Base-by-base conservation (phyloP, 2,888 invertebrate genomes). In the Argynnis bischoffii region DNA sequence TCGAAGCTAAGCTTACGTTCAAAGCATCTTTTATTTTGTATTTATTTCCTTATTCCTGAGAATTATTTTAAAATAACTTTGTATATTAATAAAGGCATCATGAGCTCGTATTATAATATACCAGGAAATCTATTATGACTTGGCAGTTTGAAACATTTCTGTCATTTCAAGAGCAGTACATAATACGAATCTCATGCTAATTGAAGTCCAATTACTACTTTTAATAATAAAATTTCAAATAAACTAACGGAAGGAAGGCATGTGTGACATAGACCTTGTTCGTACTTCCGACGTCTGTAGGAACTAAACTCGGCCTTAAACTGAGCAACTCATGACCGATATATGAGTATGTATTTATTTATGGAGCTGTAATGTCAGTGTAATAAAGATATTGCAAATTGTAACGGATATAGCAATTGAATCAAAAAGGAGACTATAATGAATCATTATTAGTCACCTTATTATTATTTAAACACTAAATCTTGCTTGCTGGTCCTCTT, bases 211-310 rank as follows among this genome's bases (percentile, higher is more conserved):
- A 65, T 69, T 65, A 56, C 64, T 61, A 54, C 13, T 46, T 61
- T 67, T 64, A 53, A 70, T 51, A 67, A 66, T 64, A 61, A 67
- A 67, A 64, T 63, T 41, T 66, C 69, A 69, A 72, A 66, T 82
- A 81, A 80, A 77, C 75, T 78, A 50, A 74, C 88, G 90, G 90
- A 90, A 90, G 89, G 84, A 87, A 88, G 86, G 82, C 86, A 84
- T 82, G 70, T 79, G 76, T 74, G 74, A 69, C 70, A 60, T 47
- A 73, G 78, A 80, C 88, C 90, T 90, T 86, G 88, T 75, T 61
- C 59, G 70, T 56, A 88, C 86, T 90, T 90, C 90, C 90, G 82
- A 78, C 78, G 72, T 63, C 67, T 74, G 77, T 81, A 83, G 84
- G 84, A 85, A 84, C 80, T 78, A 77, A 76, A 73, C 72, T 48